These are phyloP conservation scores for Drosophila nr. perissopoda DNA, from an alignment of 2,888 invertebrate species.

Conservation along the genomic window DNA sequence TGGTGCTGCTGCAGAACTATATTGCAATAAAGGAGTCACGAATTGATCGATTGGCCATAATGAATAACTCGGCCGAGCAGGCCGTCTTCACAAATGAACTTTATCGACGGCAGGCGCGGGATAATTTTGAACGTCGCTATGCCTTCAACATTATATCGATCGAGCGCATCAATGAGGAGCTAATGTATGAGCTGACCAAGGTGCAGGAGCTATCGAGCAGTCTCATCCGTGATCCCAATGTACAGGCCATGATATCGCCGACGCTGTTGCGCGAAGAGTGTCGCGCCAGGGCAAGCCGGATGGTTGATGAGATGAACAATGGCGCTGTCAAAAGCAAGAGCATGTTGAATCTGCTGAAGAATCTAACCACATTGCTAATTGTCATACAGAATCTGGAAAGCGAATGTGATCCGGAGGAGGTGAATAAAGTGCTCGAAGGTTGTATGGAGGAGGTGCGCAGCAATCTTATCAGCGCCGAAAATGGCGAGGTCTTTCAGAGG, in stretches of 20 bases:
- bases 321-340: conserved; percentile 87
- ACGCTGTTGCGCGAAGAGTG: conserved; percentile 95
- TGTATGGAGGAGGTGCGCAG: conserved; percentile 94
- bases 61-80: conserved; percentile 96
- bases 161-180: conserved; percentile 95
- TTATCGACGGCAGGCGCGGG: conserved; percentile 68
- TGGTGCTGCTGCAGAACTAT: conserved; percentile 95
- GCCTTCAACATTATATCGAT: conserved; percentile 94
- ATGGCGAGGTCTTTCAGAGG: conserved; percentile 92
- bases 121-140: conserved; percentile 96
- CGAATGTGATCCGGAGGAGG: conserved; percentile 90
- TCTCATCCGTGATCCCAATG: conserved; percentile 94
- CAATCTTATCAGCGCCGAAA: conserved; percentile 88
- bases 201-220: conserved; percentile 94
- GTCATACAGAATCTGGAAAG: conserved; percentile 85
- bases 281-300: conserved; percentile 92
- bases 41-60: conserved; percentile 91
- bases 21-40: conserved; percentile 92
- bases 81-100: conserved; percentile 80
- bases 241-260: conserved; percentile 94
- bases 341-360: conserved; percentile 92
- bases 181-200: conserved; percentile 93
- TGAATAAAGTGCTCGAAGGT: conserved; percentile 96
- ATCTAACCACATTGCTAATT: conserved; percentile 93
- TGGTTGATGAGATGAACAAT: conserved; percentile 91